Evolutionary conservation across 2,797 vertebrate species (phyloP), one percentile per base, ranked within the genome.

Genomic region (Sebastes nivosus): DNA sequence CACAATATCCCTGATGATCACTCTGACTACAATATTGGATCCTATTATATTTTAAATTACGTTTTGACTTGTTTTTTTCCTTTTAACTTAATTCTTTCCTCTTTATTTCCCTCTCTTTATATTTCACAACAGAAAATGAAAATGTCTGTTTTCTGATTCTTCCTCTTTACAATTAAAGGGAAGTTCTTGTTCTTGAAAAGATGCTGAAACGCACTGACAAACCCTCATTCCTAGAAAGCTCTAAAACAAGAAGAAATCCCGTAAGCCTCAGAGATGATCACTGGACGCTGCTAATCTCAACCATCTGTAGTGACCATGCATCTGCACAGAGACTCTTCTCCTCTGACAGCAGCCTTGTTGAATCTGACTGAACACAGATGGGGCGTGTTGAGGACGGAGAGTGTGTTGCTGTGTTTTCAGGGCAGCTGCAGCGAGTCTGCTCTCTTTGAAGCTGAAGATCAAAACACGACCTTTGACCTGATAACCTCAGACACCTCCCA

Each of bases 401-500:
- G 52, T 58, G 61, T 75, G 74, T 14, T 42, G 67, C 58, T 68
- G 82, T 72, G 80, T 68, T 82, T 67, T 71, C 79, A 38, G 58
- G 29, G 42, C 90, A 86, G 88, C 85, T 81, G 87, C 85, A 86
- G 61, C 0, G 20, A 52, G 20, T 60, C 79, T 50, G 66, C 34
- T 74, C 80, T 70, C 89, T 92, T 86, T 93, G 89, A 92, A 91
- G 86, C 63, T 55, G 32, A 34, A 77, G 55, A 89, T 92, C 76
- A 92, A 88, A 92, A 87, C 61, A 34, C 16, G 20, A 90, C 72
- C 86, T 87, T 75, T 84, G 81, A 87, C 88, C 87, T 8, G 36
- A 83, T 68, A 61, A 83, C 82, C 75, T 61, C 57, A 2, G 60
- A 36, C 58, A 18, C 38, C 52, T 9, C 20, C 10, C 14, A 5